Conservation (phyloP, 2,113 vertebrate genomes). For the Callithrix jacchus region DNA sequence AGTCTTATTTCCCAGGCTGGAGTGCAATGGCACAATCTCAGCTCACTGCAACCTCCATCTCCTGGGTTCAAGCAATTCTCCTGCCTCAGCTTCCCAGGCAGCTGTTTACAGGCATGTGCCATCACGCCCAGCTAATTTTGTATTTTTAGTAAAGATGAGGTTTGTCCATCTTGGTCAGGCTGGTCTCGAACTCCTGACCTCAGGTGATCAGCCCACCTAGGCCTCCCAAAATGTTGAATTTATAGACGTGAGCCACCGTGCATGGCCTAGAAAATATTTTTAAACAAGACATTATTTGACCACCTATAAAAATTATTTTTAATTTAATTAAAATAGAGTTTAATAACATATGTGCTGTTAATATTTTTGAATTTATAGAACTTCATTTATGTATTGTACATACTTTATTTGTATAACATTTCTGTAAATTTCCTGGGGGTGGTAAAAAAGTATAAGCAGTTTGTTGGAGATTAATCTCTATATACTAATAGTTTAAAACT, state of each 20-base stretch:
- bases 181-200: no score
- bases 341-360: not conserved
- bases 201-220: rapidly evolving
- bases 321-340: not conserved
- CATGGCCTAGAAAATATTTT: not conserved
- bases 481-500: not conserved
- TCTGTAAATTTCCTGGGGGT: not conserved
- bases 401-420: not conserved
- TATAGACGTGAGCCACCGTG: no score
- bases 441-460: not conserved
- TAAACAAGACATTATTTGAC: not conserved
- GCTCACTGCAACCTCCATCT: no score
- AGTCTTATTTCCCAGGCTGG: no score
- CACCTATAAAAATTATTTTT: not conserved
- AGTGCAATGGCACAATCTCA: no score
- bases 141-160: no score
- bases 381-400: not conserved
- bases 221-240: no score
- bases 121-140: no score
- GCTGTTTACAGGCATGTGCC: no score
- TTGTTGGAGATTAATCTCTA: not conserved
- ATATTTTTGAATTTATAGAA: not conserved
- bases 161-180: no score
- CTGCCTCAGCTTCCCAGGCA: no score
- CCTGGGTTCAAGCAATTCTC: no score